Conservation (phyloP, 2,113 vertebrate species). For the Ailuropoda melanoleuca region DNA sequence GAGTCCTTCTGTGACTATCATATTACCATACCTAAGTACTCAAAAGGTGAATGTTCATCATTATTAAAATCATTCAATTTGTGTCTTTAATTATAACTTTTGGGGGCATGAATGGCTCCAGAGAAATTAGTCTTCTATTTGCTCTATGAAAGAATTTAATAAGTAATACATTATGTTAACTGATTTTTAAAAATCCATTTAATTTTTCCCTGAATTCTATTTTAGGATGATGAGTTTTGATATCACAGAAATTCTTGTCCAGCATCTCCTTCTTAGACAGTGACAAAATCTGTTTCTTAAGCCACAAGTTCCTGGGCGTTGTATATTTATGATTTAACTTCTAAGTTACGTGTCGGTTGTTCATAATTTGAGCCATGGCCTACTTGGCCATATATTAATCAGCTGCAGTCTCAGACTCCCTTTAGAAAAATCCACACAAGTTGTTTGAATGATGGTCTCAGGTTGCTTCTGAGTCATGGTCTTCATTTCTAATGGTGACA, state of each 20-base stretch:
- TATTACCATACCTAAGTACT: conserved; percentile 69
- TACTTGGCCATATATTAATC: background rate
- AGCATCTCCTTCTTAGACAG: background rate
- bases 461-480: background rate
- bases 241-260: conserved; percentile 48
- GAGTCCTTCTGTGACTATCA: conserved; percentile 67
- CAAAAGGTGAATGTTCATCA: conserved; percentile 78
- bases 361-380: background rate
- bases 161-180: conserved; percentile 79
- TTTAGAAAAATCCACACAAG: conserved; percentile 20
- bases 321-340: background rate
- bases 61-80: conserved; percentile 82
- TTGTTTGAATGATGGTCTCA: background rate
- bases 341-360: background rate
- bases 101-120: conserved; percentile 80
- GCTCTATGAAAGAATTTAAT: conserved; percentile 80
- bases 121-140: conserved; percentile 82
- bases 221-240: conserved; percentile 76
- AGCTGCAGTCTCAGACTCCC: background rate
- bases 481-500: background rate
- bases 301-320: background rate
- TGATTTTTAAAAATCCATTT: conserved; percentile 80
- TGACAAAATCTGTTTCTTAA: background rate
- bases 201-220: conserved; percentile 79
- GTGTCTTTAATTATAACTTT: conserved; percentile 82